Percentiles rank a stretch among this genome's conserved stretches.
Evolutionary conservation across 2,113 vertebrate species (phyloP).

Genomic region (Poeciliopsis occidentalis): DNA sequence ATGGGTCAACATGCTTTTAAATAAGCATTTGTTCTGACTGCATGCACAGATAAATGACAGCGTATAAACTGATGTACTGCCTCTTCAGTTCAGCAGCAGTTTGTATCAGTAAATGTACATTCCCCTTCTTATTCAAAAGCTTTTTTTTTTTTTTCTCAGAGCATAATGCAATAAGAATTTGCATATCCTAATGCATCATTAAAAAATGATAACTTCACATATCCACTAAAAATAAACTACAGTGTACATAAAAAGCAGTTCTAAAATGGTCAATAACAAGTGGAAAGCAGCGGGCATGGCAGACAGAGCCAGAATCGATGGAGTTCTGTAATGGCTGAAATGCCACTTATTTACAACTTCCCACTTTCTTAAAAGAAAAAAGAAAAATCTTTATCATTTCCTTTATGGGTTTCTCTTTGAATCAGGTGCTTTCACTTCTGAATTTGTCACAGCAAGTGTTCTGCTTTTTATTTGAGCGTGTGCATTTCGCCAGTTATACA

Average conservation of each 20-base stretch:
- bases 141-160: neutral
- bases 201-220: neutral
- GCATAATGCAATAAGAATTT: neutral
- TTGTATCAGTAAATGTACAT: constrained; percentile 14
- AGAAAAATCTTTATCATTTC: neutral
- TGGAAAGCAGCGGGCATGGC: constrained; percentile 34
- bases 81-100: neutral
- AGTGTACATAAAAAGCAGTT: constrained; percentile 20
- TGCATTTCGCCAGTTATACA: neutral
- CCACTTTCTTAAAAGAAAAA: constrained; percentile 5
- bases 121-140: neutral
- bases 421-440: constrained; percentile 16
- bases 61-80: neutral
- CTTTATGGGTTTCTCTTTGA: neutral
- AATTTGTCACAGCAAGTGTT: constrained; percentile 7
- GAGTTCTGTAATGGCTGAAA: constrained; percentile 53
- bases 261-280: constrained; percentile 57
- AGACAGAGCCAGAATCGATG: constrained; percentile 58
- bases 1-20: neutral
- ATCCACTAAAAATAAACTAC: constrained; percentile 25
- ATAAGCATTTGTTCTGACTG: neutral
- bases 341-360: constrained; percentile 33
- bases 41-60: neutral
- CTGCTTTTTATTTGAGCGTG: neutral
- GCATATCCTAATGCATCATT: neutral